phyloP scores from a whole-genome alignment of 2,888 invertebrate genomes.

The Anoplius nigerrimus region DNA sequence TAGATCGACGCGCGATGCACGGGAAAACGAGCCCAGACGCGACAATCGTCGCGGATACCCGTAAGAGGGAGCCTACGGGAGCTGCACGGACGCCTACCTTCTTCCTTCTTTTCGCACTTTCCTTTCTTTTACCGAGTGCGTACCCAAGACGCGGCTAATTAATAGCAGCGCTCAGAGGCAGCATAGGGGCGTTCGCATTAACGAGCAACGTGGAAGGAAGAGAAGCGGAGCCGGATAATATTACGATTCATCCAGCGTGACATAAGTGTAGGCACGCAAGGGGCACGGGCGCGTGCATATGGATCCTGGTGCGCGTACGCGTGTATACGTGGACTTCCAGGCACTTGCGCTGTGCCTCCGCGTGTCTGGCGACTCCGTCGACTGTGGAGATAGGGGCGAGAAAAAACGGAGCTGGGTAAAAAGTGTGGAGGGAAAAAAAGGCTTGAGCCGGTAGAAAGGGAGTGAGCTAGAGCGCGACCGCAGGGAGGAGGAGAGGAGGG shows the following conservation, averaged over 20 bases:
- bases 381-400: not conserved
- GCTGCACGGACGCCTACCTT: not conserved
- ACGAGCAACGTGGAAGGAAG: constrained; percentile 1
- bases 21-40: constrained; percentile 8
- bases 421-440: not conserved
- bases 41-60: not conserved
- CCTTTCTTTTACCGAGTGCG: not conserved
- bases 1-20: constrained; percentile 38
- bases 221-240: constrained; percentile 39
- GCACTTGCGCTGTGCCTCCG: not conserved
- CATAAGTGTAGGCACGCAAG: constrained; percentile 55
- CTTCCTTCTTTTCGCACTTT: not conserved
- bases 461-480: constrained; percentile 12
- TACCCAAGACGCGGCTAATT: constrained; percentile 3
- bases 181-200: constrained; percentile 15
- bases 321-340: not conserved
- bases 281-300: not conserved
- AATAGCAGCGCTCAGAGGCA: not conserved
- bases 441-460: constrained; percentile 6
- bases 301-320: not conserved
- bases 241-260: constrained; percentile 52
- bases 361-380: not conserved
- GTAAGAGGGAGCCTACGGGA: no score
- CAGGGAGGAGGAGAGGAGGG: not conserved
- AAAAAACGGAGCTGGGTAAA: not conserved